Conservation (phyloP, 35 echinoderm and acorn worm genomes). For the Apostichopus japonicus region DNA sequence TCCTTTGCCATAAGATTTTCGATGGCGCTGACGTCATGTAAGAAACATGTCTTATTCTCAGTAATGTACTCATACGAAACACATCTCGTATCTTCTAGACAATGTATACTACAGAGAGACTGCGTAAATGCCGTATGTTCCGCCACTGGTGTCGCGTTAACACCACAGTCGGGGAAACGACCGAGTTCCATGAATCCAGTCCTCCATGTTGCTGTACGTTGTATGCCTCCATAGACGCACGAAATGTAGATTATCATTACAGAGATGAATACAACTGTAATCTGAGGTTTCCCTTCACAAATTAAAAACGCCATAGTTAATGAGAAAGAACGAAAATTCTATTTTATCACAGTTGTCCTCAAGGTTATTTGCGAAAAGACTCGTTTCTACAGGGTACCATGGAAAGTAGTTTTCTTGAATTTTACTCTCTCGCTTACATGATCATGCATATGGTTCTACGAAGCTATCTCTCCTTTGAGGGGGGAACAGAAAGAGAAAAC, state of each 20-base stretch:
- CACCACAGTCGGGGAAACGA: slow-evolving; percentile 75
- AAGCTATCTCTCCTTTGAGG: too few species aligned
- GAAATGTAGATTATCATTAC: neutral
- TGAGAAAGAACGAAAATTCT: too few species aligned
- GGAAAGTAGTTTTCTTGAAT: too few species aligned
- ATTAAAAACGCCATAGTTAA: too few species aligned
- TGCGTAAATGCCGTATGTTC: slow-evolving; percentile 40
- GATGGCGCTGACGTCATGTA: slow-evolving; percentile 56
- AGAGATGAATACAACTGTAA: neutral
- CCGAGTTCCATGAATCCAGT: slow-evolving; percentile 72
- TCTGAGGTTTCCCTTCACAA: too few species aligned
- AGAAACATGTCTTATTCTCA: slow-evolving; percentile 68
- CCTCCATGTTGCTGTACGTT: neutral
- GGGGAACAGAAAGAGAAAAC: too few species aligned
- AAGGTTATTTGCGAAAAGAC: too few species aligned
- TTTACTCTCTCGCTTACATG: too few species aligned
- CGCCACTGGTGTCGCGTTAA: slow-evolving; percentile 30
- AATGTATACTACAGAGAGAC: slow-evolving; percentile 57
- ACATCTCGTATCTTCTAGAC: slow-evolving; percentile 62
- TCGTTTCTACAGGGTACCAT: too few species aligned
- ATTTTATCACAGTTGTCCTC: too few species aligned
- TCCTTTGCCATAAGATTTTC: slow-evolving; percentile 53
- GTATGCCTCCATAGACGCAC: slow-evolving; percentile 2
- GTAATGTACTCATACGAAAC: slow-evolving; percentile 63
- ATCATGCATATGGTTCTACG: too few species aligned